Percentiles rank a stretch among this genome's conserved stretches.
Evolutionary conservation across 2,797 vertebrate species (phyloP).

Genomic region (Amblyopsis hoosieri): DNA sequence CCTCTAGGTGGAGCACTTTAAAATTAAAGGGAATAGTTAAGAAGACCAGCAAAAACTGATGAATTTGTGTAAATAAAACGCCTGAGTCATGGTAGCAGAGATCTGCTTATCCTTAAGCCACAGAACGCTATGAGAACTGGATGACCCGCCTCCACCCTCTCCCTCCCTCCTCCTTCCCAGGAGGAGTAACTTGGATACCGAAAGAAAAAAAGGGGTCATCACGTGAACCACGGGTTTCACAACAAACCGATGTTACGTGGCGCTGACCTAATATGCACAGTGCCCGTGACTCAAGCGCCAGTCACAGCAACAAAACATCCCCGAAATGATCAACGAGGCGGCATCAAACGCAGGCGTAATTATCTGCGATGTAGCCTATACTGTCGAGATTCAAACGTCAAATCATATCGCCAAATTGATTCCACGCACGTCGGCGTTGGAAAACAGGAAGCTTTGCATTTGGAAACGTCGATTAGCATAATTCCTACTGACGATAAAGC

Average conservation of each 20-base stretch:
- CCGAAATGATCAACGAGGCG: slow-evolving; percentile 5
- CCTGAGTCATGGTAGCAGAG: slow-evolving; percentile 60
- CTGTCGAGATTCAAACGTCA: background rate
- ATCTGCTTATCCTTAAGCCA: slow-evolving; percentile 52
- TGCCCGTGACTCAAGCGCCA: slow-evolving; percentile 37
- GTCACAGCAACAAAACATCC: slow-evolving; percentile 14
- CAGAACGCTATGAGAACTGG: slow-evolving; percentile 47
- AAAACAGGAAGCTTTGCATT: background rate
- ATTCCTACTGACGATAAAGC: background rate
- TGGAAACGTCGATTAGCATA: slow-evolving; percentile 6
- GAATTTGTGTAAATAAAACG: slow-evolving; percentile 40
- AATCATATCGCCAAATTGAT: slow-evolving; percentile 31
- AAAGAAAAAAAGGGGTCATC: slow-evolving; percentile 79
- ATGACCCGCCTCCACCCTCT: slow-evolving; percentile 40
- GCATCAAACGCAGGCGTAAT: background rate
- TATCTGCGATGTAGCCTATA: background rate
- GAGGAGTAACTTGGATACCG: slow-evolving; percentile 82
- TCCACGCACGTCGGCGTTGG: slow-evolving; percentile 6
- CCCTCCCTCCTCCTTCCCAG: slow-evolving; percentile 35
- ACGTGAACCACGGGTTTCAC: slow-evolving; percentile 90
- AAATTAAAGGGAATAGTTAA: background rate
- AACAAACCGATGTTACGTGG: slow-evolving; percentile 92
- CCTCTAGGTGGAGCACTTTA: too few relatives aligned
- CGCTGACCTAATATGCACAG: slow-evolving; percentile 55
- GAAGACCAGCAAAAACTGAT: background rate